phyloP scores from a whole-genome alignment of 2,888 invertebrate genomes.

The Lasiommata megera region DNA sequence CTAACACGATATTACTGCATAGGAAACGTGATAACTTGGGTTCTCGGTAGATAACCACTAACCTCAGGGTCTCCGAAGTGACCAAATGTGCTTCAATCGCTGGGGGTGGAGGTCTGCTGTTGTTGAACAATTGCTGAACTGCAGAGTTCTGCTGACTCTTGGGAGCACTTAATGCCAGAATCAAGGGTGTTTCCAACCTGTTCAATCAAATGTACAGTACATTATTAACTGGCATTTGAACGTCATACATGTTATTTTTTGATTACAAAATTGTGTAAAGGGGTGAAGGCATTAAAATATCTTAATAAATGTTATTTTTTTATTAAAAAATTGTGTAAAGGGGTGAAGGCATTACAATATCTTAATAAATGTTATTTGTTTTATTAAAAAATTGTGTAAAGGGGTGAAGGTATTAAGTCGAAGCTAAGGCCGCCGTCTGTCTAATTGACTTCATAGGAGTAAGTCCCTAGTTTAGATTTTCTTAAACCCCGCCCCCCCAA shows the following conservation, averaged over 20 bases:
- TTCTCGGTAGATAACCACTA: slow-evolving; percentile 16
- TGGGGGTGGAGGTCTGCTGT: slow-evolving; percentile 83
- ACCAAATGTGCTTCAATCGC: slow-evolving; percentile 80
- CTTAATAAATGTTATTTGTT: too few species aligned
- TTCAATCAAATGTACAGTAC: too few species aligned
- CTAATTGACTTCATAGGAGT: too few species aligned
- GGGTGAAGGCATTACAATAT: slow-evolving; percentile 1
- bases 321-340: background rate
- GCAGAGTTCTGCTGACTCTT: slow-evolving; percentile 91
- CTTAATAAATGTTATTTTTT: background rate
- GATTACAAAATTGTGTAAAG: background rate
- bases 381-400: too few species aligned
- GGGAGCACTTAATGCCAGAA: slow-evolving; percentile 59
- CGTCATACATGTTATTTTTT: background rate
- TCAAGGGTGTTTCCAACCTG: slow-evolving; percentile 67
- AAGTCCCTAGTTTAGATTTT: too few species aligned
- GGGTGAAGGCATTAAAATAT: too few species aligned
- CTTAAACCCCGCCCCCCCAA: too few species aligned
- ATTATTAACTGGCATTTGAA: too few species aligned
- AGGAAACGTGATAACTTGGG: background rate
- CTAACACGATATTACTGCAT: background rate
- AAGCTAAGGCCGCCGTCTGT: too few species aligned
- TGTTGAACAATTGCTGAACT: slow-evolving; percentile 91
- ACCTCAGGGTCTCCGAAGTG: slow-evolving; percentile 88
- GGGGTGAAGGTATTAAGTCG: too few species aligned